Base-by-base conservation (phyloP, 2,113 vertebrate species). In the Phylloscopus whistleri region DNA sequence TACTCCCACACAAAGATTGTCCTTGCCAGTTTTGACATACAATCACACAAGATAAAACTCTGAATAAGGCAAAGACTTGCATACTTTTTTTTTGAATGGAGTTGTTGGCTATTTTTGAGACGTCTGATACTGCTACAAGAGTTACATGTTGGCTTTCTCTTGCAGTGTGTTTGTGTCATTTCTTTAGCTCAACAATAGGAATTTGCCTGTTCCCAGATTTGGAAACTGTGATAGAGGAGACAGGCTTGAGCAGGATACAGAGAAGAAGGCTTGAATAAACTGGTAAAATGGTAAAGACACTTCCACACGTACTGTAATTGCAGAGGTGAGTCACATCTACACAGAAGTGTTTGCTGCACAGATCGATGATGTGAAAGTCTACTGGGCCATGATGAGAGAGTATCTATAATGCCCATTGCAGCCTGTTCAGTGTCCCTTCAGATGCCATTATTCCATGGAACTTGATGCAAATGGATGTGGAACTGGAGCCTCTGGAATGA, bases 61-160 rank as follows among this genome's bases (percentile, higher is more conserved):
- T 97, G 94, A 95, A 88, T 92, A 86, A 89, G 91, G 79, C 62
- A 85, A 93, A 90, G 48, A 91, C 26, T 93, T 56, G 22, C 13
- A 41, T 72, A 33, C 35, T 84, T 39, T 87, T 92, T 52, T 92
- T 92, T 87, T 80, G 72, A 88, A 83, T 33, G 44, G 63, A 60
- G 22, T 59, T 82, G 8, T 3, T 94, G 41, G 31, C n/a, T 83
- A 39, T 81, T 74, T 87, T 89, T 60, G 37, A 78, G 39, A 68
- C 75, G 37, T 84, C 68, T 84, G 60, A 44, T 90, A 56, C 26
- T 91, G 64, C 30, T 86, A 26, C 46, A 41, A 16, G 19, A 74
- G 37, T 66, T 9, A 1, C 12, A 37, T 37, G 22, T 66, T 72
- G 46, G 27, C 26, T 95, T 79, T 85, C 55, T 76, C 53, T 70